Percentiles rank a stretch among this genome's conserved stretches.
Evolutionary conservation across 2,888 invertebrate genomes (phyloP).

Genomic region (Meiosimyza platycephala): DNA sequence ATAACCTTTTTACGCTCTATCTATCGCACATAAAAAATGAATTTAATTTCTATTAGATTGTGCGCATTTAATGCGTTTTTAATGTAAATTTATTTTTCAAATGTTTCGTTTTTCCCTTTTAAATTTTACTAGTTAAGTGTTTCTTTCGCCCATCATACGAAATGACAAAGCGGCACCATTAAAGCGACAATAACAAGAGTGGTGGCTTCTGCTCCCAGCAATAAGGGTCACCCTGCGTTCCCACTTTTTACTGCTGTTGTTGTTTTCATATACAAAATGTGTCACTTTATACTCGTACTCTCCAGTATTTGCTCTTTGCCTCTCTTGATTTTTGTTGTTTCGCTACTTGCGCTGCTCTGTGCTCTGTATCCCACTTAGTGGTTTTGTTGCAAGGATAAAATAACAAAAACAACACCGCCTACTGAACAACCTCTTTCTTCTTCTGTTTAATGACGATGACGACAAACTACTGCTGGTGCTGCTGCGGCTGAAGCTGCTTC

Average conservation of each 20-base stretch:
- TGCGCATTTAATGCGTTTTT: too few species aligned
- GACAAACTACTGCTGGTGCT: not conserved
- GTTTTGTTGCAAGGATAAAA: conserved; percentile 20
- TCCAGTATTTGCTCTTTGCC: not conserved
- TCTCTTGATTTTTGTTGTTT: not conserved
- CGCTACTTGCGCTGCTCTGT: not conserved
- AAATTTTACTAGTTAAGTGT: too few species aligned
- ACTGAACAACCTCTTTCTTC: not conserved
- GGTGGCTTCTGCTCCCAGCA: too few species aligned
- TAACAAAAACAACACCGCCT: conserved; percentile 1
- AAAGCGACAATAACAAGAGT: too few species aligned
- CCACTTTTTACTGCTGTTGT: not conserved
- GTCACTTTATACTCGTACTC: too few species aligned
- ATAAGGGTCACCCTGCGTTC: not conserved
- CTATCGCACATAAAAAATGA: too few species aligned
- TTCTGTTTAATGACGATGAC: not conserved
- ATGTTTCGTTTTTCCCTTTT: too few species aligned
- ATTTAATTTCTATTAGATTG: too few species aligned
- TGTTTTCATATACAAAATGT: not conserved
- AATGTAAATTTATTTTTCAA: too few species aligned
- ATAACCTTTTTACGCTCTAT: not conserved
- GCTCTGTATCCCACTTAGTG: too few species aligned
- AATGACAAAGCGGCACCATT: too few species aligned
- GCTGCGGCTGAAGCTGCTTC: not conserved
- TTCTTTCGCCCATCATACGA: too few species aligned